phyloP scores from a whole-genome alignment of 2,113 vertebrate species.

The Oostethus manadensis region DNA sequence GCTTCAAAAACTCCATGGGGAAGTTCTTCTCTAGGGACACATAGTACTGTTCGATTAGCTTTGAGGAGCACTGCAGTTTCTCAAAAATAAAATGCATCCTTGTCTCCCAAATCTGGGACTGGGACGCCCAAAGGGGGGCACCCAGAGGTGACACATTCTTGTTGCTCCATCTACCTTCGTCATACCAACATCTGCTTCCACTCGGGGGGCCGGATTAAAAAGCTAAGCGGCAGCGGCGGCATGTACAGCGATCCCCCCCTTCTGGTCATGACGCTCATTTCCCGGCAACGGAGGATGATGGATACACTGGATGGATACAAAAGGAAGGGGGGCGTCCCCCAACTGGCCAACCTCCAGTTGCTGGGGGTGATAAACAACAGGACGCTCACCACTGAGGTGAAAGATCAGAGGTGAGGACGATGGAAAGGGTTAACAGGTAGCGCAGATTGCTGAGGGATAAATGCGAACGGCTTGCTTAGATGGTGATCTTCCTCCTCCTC shows the following conservation, averaged over 20 bases:
- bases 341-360: no score
- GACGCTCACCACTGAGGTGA: constrained; percentile 46
- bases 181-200: constrained; percentile 59
- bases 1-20: no score
- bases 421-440: constrained; percentile 75
- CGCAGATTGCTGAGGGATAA: constrained; percentile 76
- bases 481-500: constrained; percentile 25
- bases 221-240: constrained; percentile 41
- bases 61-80: no score
- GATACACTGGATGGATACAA: constrained; percentile 7
- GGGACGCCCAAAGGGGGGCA: background rate
- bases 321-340: no score
- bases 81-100: no score
- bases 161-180: constrained; percentile 16
- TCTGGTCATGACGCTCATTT: constrained; percentile 46
- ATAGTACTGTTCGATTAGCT: no score
- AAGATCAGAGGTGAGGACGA: constrained; percentile 42
- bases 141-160: constrained; percentile 19
- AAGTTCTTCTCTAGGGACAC: no score
- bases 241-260: constrained; percentile 27
- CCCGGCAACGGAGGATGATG: constrained; percentile 28
- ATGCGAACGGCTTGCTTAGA: constrained; percentile 78
- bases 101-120: constrained; percentile 1
- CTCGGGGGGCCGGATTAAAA: constrained; percentile 47
- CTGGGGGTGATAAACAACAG: constrained; percentile 28